Evolutionary conservation across 2,113 vertebrate genomes (phyloP), one percentile per base, ranked within the genome.

Genomic region (Lophura nycthemera): DNA sequence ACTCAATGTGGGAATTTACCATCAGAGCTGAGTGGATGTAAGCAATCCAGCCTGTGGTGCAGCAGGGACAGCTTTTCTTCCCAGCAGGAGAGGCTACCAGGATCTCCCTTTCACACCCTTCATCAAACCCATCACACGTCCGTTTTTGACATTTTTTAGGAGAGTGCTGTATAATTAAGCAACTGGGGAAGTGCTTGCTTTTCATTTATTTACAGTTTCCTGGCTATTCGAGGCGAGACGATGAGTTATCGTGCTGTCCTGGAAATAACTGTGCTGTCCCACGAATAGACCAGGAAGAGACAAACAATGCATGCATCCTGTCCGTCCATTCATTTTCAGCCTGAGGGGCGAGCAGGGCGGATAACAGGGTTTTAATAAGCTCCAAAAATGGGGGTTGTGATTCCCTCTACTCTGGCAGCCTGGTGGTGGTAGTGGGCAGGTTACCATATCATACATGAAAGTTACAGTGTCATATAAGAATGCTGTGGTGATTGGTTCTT

Each of bases 281-380:
- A 30, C 1, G 48, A 91, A 63, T 22, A 90, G 61, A 72, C 92
- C 94, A 95, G 94, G 95, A 97, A 95, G 83, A 83, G 94, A 65
- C 36, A 3, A 95, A 96, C 94, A 95, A 95, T 96, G 90, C 4
- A 0, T 81, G 74, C 93, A 95, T 91, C 94, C 95, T 97, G 93
- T 71, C 90, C 65, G 32, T 75, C 93, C 66, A 24, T 64, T 92
- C 0, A 4, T 82, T 85, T 48, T 91, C 89, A 72, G 87, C 90
- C 76, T 89, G 8, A 2, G 0, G 4, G 45, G 34, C 1, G 2
- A 80, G 83, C 6, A 1, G 76, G 79, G 69, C 1, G n/a, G 43
- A 67, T 61, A 82, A 65, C 1, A 0, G 29, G 24, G 43, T 5
- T 30, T 92, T 91, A 54, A 32, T 54, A 80, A 82, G n/a, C 79